Evolutionary conservation across 37 sponge, comb jelly and placozoan genomes (phyloP).

Genomic region (Agelas oroides): DNA sequence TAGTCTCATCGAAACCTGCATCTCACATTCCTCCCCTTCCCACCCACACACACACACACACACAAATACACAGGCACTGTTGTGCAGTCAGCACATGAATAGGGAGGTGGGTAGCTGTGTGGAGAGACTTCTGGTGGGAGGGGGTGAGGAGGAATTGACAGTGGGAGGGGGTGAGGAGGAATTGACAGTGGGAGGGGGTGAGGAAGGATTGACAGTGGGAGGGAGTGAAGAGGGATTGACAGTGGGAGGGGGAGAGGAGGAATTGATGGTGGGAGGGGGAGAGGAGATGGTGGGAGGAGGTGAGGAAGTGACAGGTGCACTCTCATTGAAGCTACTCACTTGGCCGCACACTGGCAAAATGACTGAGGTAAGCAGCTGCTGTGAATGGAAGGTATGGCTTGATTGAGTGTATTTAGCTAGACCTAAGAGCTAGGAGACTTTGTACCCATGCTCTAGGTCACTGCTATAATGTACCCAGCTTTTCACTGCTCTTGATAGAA

Average conservation of each 20-base stretch:
- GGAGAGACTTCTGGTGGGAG: not conserved
- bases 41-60: too few species aligned
- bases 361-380: constrained; percentile 57
- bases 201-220: not conserved
- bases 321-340: constrained; percentile 39
- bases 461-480: too few species aligned
- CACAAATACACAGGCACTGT: constrained; percentile 28
- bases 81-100: constrained; percentile 47
- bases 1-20: too few species aligned
- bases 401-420: too few species aligned
- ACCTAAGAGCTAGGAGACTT: too few species aligned
- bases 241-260: not conserved
- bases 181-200: too few species aligned
- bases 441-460: too few species aligned
- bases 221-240: not conserved
- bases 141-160: not conserved
- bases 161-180: not conserved
- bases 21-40: too few species aligned
- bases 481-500: too few species aligned
- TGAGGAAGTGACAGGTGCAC: not conserved
- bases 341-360: constrained; percentile 52
- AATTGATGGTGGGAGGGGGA: too few species aligned
- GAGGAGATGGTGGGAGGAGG: not conserved
- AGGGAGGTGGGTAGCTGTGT: not conserved
- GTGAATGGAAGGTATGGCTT: too few species aligned